Percentiles rank a stretch among this genome's conserved stretches.
phyloP scores from a whole-genome alignment of 2,888 invertebrate genomes.

The Nipponacmea schrenckii region DNA sequence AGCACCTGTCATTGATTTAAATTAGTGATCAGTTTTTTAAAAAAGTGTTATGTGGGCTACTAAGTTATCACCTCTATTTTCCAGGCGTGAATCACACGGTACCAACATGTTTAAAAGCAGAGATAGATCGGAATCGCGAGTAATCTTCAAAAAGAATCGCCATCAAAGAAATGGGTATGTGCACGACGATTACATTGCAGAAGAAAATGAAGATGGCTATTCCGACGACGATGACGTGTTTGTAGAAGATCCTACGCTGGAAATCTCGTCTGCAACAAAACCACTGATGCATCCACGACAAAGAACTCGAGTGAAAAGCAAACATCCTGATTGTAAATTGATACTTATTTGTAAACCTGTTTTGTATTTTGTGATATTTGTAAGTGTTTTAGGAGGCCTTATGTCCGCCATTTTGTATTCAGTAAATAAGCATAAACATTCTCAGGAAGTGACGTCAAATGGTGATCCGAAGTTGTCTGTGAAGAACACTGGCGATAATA shows the following conservation, averaged over 20 bases:
- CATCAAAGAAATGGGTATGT: constrained; percentile 37
- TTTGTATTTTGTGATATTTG: constrained; percentile 47
- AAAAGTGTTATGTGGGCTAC: too few relatives aligned
- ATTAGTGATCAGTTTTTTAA: too few relatives aligned
- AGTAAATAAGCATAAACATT: constrained; percentile 42
- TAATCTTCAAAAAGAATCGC: constrained; percentile 32
- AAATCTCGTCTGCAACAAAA: constrained; percentile 46
- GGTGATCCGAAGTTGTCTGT: background rate
- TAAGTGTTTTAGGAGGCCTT: constrained; percentile 45
- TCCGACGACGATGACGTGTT: constrained; percentile 58
- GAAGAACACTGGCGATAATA: constrained; percentile 42
- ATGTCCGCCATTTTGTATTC: constrained; percentile 53
- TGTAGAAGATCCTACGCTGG: constrained; percentile 47
- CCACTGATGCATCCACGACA: constrained; percentile 57
- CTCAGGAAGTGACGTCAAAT: background rate
- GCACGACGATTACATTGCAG: constrained; percentile 37
- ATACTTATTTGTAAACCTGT: constrained; percentile 49
- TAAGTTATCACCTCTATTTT: background rate
- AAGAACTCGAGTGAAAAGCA: constrained; percentile 46
- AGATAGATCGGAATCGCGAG: constrained; percentile 29
- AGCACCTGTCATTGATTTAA: too few relatives aligned
- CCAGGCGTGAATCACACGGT: background rate
- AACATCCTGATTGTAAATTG: constrained; percentile 44
- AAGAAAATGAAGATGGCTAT: constrained; percentile 43
- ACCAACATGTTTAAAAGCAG: background rate